Conservation (phyloP, 2,113 vertebrate species). For the Anser cygnoides region DNA sequence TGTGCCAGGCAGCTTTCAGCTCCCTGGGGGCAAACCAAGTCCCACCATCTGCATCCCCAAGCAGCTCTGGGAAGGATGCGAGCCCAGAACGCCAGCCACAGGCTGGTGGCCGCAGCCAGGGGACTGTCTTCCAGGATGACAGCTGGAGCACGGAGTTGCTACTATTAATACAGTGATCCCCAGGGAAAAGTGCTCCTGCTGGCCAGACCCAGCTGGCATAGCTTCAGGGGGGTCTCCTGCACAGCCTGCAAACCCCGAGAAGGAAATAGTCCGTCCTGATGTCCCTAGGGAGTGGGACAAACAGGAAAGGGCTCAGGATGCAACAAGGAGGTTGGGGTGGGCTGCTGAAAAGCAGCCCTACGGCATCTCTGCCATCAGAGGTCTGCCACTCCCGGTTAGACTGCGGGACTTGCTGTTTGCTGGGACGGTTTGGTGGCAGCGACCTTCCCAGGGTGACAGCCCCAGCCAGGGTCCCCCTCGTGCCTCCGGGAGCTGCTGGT, state of each 20-base stretch:
- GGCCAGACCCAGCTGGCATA: background rate
- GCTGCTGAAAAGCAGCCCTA: background rate
- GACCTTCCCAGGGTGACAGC: accelerated
- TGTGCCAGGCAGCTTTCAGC: background rate
- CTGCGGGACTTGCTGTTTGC: background rate
- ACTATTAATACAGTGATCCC: background rate
- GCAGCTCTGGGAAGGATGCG: background rate
- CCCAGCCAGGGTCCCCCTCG: background rate
- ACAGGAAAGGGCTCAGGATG: background rate
- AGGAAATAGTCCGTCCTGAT: background rate
- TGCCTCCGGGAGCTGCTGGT: accelerated
- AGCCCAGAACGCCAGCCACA: background rate
- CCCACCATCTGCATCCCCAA: accelerated
- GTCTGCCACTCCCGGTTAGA: background rate
- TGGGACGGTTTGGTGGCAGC: background rate
- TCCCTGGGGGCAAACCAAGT: background rate
- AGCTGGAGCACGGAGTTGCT: background rate
- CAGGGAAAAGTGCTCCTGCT: background rate
- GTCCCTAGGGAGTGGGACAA: background rate
- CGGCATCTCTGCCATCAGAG: background rate
- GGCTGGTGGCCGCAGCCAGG: background rate
- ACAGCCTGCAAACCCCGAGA: background rate
- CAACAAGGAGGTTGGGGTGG: background rate
- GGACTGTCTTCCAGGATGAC: background rate
- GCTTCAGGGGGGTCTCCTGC: background rate